phyloP scores from a whole-genome alignment of 1,140 invertebrate genomes.

The Wasmannia auropunctata region DNA sequence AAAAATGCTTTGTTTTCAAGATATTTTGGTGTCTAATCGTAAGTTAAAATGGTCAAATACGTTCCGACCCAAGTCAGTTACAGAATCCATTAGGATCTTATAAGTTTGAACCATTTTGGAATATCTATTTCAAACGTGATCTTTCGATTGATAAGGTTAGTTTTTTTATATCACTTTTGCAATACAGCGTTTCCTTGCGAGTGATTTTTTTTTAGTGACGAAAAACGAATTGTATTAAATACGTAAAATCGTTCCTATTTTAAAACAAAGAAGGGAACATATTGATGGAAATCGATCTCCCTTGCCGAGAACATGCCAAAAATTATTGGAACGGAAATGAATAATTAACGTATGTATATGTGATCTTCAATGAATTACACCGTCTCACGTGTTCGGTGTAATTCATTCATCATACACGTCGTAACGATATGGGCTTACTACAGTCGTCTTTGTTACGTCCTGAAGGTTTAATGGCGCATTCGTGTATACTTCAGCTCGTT shows the following conservation, averaged over 20 bases:
- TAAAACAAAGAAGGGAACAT: background rate
- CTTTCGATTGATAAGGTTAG: too few relatives aligned
- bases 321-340: background rate
- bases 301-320: background rate
- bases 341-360: constrained; percentile 17
- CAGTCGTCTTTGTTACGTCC: constrained; percentile 65
- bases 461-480: constrained; percentile 60
- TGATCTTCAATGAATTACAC: background rate
- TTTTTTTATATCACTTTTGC: too few relatives aligned
- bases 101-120: too few relatives aligned
- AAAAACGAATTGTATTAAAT: background rate
- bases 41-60: too few relatives aligned
- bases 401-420: constrained; percentile 57
- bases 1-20: too few relatives aligned
- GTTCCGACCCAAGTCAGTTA: too few relatives aligned
- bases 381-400: background rate
- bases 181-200: too few relatives aligned
- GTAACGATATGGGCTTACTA: constrained; percentile 56
- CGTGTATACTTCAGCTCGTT: constrained; percentile 63
- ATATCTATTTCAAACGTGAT: too few relatives aligned
- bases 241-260: background rate
- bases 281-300: background rate
- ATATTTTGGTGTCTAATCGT: too few relatives aligned
- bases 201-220: too few relatives aligned
- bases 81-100: too few relatives aligned